Evolutionary conservation across 2,888 invertebrate genomes (phyloP), one percentile per base, ranked within the genome.

Genomic region (Melolontha melolontha): DNA sequence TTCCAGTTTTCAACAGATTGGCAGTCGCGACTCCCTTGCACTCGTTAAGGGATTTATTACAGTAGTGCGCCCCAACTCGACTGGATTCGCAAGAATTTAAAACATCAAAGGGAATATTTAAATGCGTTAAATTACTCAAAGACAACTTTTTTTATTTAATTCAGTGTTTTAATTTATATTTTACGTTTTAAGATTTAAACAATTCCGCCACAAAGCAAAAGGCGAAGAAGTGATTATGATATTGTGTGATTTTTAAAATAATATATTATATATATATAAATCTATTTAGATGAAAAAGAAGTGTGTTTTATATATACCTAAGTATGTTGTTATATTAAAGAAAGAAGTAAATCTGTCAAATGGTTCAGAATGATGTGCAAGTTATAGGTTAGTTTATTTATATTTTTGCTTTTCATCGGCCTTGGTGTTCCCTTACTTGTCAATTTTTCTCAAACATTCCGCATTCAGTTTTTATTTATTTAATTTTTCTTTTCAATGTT

Each of bases 1-100:
- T 94, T 81, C 94, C 94, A 50, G 93, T 94, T 40, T 94, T 94
- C 87, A 91, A 91, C 83, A 86, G 89, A 78, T 85, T 91, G 78
- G 88, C 89, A 79, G 86, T 62, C 4, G 87, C 87, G 73, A 86
- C 85, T 71, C 85, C 85, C 66, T 79, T 85, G 70, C 82, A 85
- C 73, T 79, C 80, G 50, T 74, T 85, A 68, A 78, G 77, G 72
- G 81, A 82, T 71, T 72, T 80, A 71, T 75, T 79, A 75, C 76
- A 79, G 73, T 79, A 78, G 76, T 76, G 76, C 44, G 70, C 51
- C 63, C 44, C n/a, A n/a, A 12, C 39, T 27, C 57, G 10, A n/a
- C 34, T 29, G 12, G 27, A 16, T 55, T 49, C 44, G 34, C 54
- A 51, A 42, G 42, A 40, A 51, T 41, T 29, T 16, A 14, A 59